phyloP scores from a whole-genome alignment of 2,888 invertebrate genomes.

The Hofmannophila pseudospretella region DNA sequence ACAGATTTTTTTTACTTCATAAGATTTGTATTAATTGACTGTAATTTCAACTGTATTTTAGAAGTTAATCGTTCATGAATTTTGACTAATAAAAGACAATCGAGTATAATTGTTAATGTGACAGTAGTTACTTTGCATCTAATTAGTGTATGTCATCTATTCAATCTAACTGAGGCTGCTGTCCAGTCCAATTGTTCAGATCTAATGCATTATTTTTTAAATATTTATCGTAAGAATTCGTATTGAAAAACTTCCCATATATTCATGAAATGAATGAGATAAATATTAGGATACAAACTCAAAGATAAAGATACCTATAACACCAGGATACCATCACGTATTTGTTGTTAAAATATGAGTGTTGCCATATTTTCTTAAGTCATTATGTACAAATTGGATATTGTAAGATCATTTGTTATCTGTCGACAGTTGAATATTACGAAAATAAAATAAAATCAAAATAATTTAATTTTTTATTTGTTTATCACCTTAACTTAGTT shows the following conservation, averaged over 20 bases:
- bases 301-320: too few relatives aligned
- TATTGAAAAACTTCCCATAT: not conserved
- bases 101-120: slow-evolving; percentile 38
- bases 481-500: slow-evolving; percentile 12
- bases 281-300: slow-evolving; percentile 3
- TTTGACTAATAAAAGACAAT: slow-evolving; percentile 44
- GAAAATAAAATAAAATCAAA: slow-evolving; percentile 72
- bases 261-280: slow-evolving; percentile 1
- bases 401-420: slow-evolving; percentile 77
- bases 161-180: not conserved
- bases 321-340: slow-evolving; percentile 43
- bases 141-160: slow-evolving; percentile 15
- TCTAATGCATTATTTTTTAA: slow-evolving; percentile 1
- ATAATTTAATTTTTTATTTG: slow-evolving; percentile 40
- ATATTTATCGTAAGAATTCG: not conserved
- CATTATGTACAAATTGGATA: slow-evolving; percentile 77
- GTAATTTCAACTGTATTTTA: slow-evolving; percentile 39
- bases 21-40: slow-evolving; percentile 28
- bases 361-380: slow-evolving; percentile 78
- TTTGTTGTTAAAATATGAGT: slow-evolving; percentile 74
- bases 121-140: slow-evolving; percentile 25
- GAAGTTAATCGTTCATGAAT: slow-evolving; percentile 32
- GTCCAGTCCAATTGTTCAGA: not conserved
- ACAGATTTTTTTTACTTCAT: slow-evolving; percentile 30
- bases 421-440: slow-evolving; percentile 78